Percentiles rank a stretch among this genome's conserved stretches.
Evolutionary conservation across 2,797 vertebrate genomes (phyloP).

Genomic region (Xenops minutus): DNA sequence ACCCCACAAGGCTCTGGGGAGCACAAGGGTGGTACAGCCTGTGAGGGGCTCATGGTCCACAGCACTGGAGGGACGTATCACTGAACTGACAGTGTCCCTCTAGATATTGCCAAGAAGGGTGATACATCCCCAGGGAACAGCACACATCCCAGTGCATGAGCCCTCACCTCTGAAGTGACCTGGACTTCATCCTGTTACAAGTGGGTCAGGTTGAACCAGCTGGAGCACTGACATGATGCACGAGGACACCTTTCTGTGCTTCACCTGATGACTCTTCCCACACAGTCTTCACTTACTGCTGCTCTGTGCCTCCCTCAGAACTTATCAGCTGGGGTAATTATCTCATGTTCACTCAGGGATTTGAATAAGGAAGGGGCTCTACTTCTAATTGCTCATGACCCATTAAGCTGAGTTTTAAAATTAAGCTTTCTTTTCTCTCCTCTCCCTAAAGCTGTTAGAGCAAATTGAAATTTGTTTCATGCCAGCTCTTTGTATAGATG

Average conservation of each 20-base stretch:
- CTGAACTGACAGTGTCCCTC: background rate
- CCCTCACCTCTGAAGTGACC: background rate
- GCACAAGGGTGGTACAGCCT: background rate
- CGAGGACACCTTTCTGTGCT: background rate
- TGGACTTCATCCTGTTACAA: background rate
- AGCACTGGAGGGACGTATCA: background rate
- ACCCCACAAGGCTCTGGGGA: background rate
- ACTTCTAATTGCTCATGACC: background rate
- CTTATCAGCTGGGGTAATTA: background rate
- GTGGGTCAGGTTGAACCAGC: background rate
- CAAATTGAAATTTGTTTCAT: background rate
- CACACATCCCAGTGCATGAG: background rate
- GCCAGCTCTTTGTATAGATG: background rate
- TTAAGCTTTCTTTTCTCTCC: background rate
- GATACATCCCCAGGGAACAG: background rate
- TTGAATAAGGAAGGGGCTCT: background rate
- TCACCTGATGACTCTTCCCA: background rate
- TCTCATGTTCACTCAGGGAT: background rate
- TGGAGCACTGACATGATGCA: background rate
- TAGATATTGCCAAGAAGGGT: background rate
- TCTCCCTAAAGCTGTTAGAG: background rate
- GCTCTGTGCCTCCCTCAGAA: background rate
- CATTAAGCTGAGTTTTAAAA: background rate
- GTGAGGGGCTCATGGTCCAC: accelerated
- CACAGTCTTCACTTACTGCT: background rate